phyloP scores from a whole-genome alignment of 2,113 vertebrate genomes.

The Gambusia holbrooki region DNA sequence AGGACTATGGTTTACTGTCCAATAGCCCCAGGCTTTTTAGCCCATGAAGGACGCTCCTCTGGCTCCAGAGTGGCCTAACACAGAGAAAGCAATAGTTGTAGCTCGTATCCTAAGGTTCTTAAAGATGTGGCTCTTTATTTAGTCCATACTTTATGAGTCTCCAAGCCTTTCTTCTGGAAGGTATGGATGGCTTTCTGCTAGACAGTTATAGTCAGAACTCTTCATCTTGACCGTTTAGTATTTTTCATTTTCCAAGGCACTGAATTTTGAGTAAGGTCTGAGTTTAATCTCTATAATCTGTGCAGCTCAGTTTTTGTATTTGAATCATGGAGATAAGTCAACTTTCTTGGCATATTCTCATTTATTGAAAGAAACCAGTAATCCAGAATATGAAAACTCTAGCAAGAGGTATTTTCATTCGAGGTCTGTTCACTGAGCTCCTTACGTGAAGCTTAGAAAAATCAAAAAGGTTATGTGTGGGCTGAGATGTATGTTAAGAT shows the following conservation, averaged over 20 bases:
- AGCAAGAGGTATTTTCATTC: conserved; percentile 34
- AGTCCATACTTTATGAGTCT: not conserved
- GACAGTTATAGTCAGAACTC: not conserved
- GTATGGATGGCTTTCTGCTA: not conserved
- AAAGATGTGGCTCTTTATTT: not conserved
- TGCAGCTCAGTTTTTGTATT: not conserved
- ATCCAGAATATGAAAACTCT: conserved; percentile 40
- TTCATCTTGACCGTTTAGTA: not conserved
- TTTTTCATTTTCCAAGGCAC: not conserved
- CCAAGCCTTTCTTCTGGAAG: not conserved
- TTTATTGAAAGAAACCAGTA: not conserved
- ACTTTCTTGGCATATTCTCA: not conserved
- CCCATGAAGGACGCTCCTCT: not conserved
- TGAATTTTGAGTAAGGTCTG: not conserved
- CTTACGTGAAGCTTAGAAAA: conserved; percentile 18
- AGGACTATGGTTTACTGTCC: not conserved
- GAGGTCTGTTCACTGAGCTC: conserved; percentile 21
- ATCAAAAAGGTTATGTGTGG: conserved; percentile 61
- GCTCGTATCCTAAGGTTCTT: not conserved
- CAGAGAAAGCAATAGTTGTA: not conserved
- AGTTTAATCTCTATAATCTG: not conserved
- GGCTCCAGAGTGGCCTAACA: not conserved
- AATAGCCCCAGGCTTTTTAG: not conserved
- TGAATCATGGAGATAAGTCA: not conserved
- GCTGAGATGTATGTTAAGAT: conserved; percentile 56